Conservation (phyloP, 1,140 invertebrate genomes). For the Hetaerina americana region DNA sequence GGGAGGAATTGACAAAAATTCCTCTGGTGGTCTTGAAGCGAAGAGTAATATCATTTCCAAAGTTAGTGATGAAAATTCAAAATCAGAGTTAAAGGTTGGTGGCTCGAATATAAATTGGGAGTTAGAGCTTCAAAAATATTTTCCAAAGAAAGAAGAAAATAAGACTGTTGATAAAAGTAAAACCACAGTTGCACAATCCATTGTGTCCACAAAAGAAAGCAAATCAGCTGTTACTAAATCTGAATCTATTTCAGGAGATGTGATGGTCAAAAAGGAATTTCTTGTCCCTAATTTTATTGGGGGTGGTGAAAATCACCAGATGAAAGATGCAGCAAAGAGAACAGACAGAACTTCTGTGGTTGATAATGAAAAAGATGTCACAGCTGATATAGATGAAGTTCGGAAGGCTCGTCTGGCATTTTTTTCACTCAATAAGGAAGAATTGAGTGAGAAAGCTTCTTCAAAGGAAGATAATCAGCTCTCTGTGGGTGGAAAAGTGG, state of each 20-base stretch:
- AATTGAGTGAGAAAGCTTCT: background rate
- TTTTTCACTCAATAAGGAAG: conserved; percentile 17
- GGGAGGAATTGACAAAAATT: background rate
- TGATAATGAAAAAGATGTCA: conserved; percentile 2
- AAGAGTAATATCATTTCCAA: conserved; percentile 6
- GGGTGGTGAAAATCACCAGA: conserved; percentile 12
- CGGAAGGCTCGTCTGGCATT: conserved; percentile 26
- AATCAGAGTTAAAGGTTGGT: background rate
- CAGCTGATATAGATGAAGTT: conserved; percentile 22
- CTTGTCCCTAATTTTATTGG: conserved; percentile 16
- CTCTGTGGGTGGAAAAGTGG: too few relatives aligned
- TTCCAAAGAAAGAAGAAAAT: background rate
- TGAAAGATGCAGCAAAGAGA: conserved; percentile 6
- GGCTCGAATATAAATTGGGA: conserved; percentile 8
- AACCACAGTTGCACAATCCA: background rate
- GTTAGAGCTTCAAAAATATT: conserved; percentile 11
- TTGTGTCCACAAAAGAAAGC: background rate
- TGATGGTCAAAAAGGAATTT: background rate
- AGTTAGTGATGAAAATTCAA: background rate
- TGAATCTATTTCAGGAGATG: background rate
- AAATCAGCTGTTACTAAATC: conserved; percentile 5
- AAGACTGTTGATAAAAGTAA: background rate
- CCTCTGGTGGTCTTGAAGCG: conserved; percentile 11
- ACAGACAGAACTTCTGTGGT: conserved; percentile 7
- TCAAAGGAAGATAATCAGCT: too few relatives aligned